These are phyloP conservation scores for Lota lota DNA, from an alignment of 2,113 vertebrate genomes.

Conservation along the genomic window DNA sequence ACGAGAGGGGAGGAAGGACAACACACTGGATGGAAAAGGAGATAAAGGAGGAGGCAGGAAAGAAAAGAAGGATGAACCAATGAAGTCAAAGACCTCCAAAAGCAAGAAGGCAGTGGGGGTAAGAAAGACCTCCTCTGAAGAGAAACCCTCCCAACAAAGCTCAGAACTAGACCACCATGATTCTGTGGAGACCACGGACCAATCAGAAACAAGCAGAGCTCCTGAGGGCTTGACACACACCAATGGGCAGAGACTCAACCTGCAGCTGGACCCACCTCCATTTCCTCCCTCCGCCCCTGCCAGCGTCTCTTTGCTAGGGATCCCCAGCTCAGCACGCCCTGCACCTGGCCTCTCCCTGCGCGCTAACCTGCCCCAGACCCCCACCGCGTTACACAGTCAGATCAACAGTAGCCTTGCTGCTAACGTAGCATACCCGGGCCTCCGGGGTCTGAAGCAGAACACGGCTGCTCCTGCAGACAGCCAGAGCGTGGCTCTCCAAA, in stretches of 20 bases:
- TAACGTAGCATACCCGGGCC: constrained; percentile 3
- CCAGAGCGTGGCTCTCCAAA: background rate
- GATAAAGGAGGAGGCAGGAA: constrained; percentile 6
- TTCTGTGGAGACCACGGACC: background rate
- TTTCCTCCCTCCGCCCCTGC: constrained; percentile 12
- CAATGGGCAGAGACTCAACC: background rate
- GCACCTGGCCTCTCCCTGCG: constrained; percentile 24
- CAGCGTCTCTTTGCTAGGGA: constrained; percentile 25
- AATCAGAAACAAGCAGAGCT: background rate
- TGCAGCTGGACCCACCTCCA: constrained; percentile 17
- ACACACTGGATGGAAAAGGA: constrained; percentile 17
- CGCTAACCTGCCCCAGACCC: background rate
- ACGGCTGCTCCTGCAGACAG: background rate
- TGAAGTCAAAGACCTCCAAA: constrained; percentile 22
- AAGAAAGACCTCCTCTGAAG: constrained; percentile 3
- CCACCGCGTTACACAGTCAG: constrained; percentile 18
- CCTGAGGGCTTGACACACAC: background rate
- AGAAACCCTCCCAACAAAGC: constrained; percentile 14
- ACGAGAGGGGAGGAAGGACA: constrained; percentile 40
- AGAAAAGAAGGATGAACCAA: background rate
- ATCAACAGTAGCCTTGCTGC: constrained; percentile 4
- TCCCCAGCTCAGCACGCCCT: constrained; percentile 17
- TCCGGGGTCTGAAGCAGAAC: constrained; percentile 2
- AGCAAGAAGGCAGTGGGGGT: constrained; percentile 12
- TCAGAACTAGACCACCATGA: constrained; percentile 5